Conservation (phyloP, 2,113 vertebrate species). For the Myotis lucifugus region DNA sequence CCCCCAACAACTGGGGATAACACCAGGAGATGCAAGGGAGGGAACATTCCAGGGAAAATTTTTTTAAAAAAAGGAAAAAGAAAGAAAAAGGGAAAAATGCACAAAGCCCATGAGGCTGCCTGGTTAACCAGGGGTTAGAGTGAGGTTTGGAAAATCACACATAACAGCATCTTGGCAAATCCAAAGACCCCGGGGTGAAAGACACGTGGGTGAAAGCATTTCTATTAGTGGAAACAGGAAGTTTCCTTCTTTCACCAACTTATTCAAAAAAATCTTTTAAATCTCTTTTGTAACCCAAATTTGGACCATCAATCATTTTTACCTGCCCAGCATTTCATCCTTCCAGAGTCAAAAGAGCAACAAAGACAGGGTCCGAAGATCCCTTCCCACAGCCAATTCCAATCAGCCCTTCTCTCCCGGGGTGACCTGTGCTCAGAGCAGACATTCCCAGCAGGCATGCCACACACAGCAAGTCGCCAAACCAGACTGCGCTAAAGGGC, state of each 20-base stretch:
- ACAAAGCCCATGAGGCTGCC: slow-evolving; percentile 43
- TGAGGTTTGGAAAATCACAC: slow-evolving; percentile 51
- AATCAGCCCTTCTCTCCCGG: slow-evolving; percentile 85
- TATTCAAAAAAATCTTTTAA: neutral
- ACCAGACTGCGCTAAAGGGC: neutral
- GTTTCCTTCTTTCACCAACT: slow-evolving; percentile 47
- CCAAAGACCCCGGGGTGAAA: slow-evolving; percentile 46
- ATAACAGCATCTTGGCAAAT: slow-evolving; percentile 45
- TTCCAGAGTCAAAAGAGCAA: slow-evolving; percentile 16
- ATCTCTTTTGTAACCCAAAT: slow-evolving; percentile 40
- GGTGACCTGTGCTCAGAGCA: slow-evolving; percentile 87
- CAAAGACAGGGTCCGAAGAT: slow-evolving; percentile 77
- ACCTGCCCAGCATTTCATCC: slow-evolving; percentile 47
- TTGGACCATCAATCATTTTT: slow-evolving; percentile 56
- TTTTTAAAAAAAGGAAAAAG: neutral
- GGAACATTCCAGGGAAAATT: slow-evolving; percentile 54
- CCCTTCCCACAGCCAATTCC: slow-evolving; percentile 82
- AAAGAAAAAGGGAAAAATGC: neutral
- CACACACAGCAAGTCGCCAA: slow-evolving; percentile 43
- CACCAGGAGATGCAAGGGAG: slow-evolving; percentile 59
- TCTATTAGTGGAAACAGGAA: slow-evolving; percentile 45
- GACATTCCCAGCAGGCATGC: slow-evolving; percentile 70
- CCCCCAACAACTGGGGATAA: neutral
- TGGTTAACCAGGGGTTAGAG: slow-evolving; percentile 70
- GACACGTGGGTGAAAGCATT: slow-evolving; percentile 39